Evolutionary conservation across 2,888 invertebrate genomes (phyloP).

Genomic region (Apodemia zela): DNA sequence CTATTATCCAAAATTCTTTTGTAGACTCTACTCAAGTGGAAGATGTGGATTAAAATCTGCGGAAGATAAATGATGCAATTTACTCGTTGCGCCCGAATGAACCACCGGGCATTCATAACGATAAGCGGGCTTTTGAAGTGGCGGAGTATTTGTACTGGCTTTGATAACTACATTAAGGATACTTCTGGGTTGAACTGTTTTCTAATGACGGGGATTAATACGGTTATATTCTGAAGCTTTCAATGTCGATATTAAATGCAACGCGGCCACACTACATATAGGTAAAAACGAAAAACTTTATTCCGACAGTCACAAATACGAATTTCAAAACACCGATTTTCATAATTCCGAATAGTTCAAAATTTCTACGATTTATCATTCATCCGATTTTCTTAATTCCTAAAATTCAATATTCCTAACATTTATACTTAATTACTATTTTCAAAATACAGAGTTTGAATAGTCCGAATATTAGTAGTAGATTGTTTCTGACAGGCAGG

Average conservation of each 20-base stretch:
- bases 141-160: slow-evolving; percentile 11
- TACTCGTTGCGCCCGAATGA: slow-evolving; percentile 23
- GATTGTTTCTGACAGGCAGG: too few species aligned
- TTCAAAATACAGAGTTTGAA: too few species aligned
- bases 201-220: slow-evolving; percentile 1
- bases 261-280: too few species aligned
- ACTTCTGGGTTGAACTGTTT: slow-evolving; percentile 12
- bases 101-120: slow-evolving; percentile 21
- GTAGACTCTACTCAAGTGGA: slow-evolving; percentile 16
- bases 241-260: not conserved
- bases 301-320: too few species aligned
- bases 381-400: too few species aligned
- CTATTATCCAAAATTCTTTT: slow-evolving; percentile 16
- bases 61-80: slow-evolving; percentile 25
- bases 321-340: too few species aligned
- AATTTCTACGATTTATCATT: too few species aligned
- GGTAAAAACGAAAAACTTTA: too few species aligned
- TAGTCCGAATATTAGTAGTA: too few species aligned
- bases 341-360: too few species aligned
- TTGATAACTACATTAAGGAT: slow-evolving; percentile 14
- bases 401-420: too few species aligned
- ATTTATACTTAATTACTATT: too few species aligned
- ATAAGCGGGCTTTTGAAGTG: slow-evolving; percentile 17
- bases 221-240: not conserved
- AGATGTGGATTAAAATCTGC: slow-evolving; percentile 20